Evolutionary conservation across 2,113 vertebrate species (phyloP).

Genomic region (Ciconia boyciana): DNA sequence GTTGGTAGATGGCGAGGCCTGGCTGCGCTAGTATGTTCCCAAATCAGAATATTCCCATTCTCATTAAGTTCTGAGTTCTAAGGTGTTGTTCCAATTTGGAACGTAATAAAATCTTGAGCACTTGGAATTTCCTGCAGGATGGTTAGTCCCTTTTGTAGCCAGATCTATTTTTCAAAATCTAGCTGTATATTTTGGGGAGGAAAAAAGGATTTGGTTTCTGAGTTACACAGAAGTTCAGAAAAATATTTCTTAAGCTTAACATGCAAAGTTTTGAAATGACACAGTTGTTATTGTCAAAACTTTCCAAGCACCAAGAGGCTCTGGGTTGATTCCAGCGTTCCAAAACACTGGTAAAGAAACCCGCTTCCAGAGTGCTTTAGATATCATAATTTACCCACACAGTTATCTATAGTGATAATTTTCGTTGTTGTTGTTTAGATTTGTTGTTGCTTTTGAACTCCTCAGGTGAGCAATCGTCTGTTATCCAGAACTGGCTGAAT

Average conservation of each 20-base stretch:
- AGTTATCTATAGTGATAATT: not conserved
- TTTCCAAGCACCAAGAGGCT: conserved; percentile 15
- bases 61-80: not conserved
- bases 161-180: not conserved
- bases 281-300: conserved; percentile 43
- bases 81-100: conserved; percentile 25
- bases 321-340: conserved; percentile 30
- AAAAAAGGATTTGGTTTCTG: conserved; percentile 29
- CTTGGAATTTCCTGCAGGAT: conserved; percentile 22
- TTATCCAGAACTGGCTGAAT: not conserved
- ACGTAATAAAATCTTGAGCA: not conserved
- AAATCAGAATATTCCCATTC: conserved; percentile 29
- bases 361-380: not conserved
- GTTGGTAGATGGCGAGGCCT: not conserved
- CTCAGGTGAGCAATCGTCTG: not conserved
- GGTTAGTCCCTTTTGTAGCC: not conserved
- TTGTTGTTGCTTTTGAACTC: not conserved
- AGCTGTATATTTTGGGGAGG: not conserved
- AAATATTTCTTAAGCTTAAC: conserved; percentile 35
- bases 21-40: not conserved
- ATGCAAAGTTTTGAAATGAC: conserved; percentile 40
- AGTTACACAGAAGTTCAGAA: conserved; percentile 32
- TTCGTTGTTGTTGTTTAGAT: not conserved
- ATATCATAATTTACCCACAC: not conserved
- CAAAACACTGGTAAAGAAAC: conserved; percentile 11